Conservation (phyloP, 2,888 invertebrate species). For the Drosophila kanekoi region DNA sequence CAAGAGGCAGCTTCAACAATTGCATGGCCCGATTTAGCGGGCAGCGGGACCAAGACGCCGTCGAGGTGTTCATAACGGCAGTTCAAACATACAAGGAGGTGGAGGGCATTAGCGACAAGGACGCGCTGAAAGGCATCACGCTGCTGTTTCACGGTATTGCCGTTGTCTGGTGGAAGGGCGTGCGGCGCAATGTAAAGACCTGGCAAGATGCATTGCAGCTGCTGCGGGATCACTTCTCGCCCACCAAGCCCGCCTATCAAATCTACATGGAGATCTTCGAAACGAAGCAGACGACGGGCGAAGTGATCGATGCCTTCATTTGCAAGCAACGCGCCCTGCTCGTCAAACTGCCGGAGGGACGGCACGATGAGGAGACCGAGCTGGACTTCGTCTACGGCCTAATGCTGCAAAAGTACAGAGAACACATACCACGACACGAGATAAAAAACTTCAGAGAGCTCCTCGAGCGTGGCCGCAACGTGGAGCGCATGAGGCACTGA, state of each 20-base stretch:
- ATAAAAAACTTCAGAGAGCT: constrained; percentile 78
- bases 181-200: constrained; percentile 78
- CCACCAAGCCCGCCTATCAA: constrained; percentile 82
- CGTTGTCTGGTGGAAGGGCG: constrained; percentile 82
- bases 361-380: constrained; percentile 82
- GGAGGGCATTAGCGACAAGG: constrained; percentile 80
- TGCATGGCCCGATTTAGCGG: constrained; percentile 77
- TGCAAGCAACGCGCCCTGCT: constrained; percentile 82
- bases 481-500: constrained; percentile 68
- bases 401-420: constrained; percentile 74
- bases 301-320: constrained; percentile 77
- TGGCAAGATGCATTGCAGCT: constrained; percentile 77
- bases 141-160: constrained; percentile 77
- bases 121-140: constrained; percentile 80
- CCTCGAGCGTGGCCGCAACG: constrained; percentile 76
- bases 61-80: constrained; percentile 81
- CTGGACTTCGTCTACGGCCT: constrained; percentile 82
- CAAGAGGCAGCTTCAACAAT: constrained; percentile 82
- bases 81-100: constrained; percentile 82
- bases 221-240: constrained; percentile 82
- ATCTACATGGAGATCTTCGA: constrained; percentile 82
- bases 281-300: constrained; percentile 55
- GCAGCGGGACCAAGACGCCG: constrained; percentile 82
- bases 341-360: constrained; percentile 80
- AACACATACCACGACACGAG: constrained; percentile 78